These are phyloP conservation scores for Brevimyrus niger DNA, from an alignment of 2,113 vertebrate genomes.

Conservation along the genomic window DNA sequence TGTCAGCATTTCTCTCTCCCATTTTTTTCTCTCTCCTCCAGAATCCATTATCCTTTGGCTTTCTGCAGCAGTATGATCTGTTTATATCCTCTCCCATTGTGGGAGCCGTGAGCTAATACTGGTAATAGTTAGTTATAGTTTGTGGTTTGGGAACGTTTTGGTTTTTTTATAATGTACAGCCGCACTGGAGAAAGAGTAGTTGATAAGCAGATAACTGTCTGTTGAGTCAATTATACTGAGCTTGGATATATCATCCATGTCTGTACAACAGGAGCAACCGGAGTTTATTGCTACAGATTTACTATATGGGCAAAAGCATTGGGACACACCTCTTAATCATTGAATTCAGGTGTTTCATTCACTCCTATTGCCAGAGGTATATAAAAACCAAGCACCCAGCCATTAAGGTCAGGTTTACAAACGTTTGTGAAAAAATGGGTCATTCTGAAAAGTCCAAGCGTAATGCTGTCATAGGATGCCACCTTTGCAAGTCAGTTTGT, in stretches of 20 bases:
- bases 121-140: neutral
- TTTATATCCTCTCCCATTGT: neutral
- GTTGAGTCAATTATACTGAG: neutral
- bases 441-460: neutral
- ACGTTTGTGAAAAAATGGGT: neutral
- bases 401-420: neutral
- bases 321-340: neutral
- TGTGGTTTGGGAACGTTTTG: neutral
- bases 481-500: neutral
- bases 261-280: neutral
- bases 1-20: neutral
- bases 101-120: neutral
- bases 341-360: neutral
- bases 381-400: neutral
- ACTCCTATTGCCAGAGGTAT: neutral
- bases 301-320: neutral
- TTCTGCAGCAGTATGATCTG: constrained; percentile 13
- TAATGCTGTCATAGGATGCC: neutral
- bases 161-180: neutral
- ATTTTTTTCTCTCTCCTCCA: constrained; percentile 6
- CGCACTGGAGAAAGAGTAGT: neutral
- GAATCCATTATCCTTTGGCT: constrained; percentile 24
- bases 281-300: neutral
- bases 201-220: neutral
- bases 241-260: neutral